Percentiles rank a stretch among this genome's conserved stretches.
phyloP scores from a whole-genome alignment of 2,888 invertebrate genomes.

The Drosophila maculinotata region DNA sequence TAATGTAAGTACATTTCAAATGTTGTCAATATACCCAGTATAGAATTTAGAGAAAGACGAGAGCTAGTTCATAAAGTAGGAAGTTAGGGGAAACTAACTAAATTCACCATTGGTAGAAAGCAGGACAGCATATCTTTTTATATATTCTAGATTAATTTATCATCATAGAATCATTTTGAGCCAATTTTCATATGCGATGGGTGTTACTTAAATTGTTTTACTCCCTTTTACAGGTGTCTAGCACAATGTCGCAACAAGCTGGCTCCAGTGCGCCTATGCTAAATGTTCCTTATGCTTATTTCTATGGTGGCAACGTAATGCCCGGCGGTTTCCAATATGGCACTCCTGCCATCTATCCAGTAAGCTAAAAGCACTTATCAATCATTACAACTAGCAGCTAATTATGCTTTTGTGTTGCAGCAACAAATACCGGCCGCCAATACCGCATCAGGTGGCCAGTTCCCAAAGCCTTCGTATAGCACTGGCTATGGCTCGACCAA shows the following conservation, averaged over 20 bases:
- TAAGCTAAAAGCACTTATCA: slow-evolving; percentile 81
- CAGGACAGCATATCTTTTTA: too few relatives aligned
- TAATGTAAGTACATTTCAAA: slow-evolving; percentile 82
- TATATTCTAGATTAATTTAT: too few relatives aligned
- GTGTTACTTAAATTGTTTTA: not conserved
- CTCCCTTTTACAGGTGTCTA: slow-evolving; percentile 86
- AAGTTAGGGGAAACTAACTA: too few relatives aligned
- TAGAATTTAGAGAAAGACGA: too few relatives aligned
- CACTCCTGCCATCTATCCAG: slow-evolving; percentile 89
- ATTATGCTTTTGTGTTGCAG: slow-evolving; percentile 39
- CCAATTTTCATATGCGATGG: too few relatives aligned
- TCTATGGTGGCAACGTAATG: slow-evolving; percentile 89
- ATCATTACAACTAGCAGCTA: not conserved
- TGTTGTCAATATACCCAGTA: too few relatives aligned
- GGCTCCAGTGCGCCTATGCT: slow-evolving; percentile 85
- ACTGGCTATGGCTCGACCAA: slow-evolving; percentile 88
- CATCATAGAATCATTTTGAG: too few relatives aligned
- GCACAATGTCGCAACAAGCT: slow-evolving; percentile 90
- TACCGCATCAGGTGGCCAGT: slow-evolving; percentile 90
- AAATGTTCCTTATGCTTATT: slow-evolving; percentile 87
- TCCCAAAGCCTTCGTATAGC: slow-evolving; percentile 88
- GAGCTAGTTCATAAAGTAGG: too few relatives aligned
- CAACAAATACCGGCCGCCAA: slow-evolving; percentile 91
- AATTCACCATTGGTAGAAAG: too few relatives aligned
- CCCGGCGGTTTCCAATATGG: slow-evolving; percentile 90